Conservation (phyloP, 2,888 invertebrate species). For the Xanthorhoe spadicearia region DNA sequence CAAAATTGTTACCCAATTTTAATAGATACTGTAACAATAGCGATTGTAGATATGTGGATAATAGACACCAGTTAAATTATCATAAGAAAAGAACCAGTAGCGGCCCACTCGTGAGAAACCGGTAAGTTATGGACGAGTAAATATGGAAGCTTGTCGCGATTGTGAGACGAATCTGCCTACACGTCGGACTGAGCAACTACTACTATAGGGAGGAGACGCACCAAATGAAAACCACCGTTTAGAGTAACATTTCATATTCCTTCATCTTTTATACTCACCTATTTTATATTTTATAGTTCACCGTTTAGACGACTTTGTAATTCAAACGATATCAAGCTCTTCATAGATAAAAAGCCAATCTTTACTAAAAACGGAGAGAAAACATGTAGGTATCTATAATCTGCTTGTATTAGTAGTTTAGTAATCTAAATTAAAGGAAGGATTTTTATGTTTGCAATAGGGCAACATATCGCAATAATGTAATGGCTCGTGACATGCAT, state of each 20-base stretch:
- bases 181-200: constrained; percentile 44
- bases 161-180: constrained; percentile 79
- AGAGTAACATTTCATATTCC: background rate
- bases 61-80: constrained; percentile 65
- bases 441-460: too few species aligned
- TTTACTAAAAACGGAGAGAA: too few species aligned
- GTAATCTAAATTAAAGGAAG: too few species aligned
- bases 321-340: too few species aligned
- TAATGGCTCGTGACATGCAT: too few species aligned
- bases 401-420: too few species aligned
- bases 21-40: constrained; percentile 43
- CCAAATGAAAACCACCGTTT: background rate
- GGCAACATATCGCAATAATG: too few species aligned
- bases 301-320: too few species aligned
- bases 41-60: constrained; percentile 51
- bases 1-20: constrained; percentile 34
- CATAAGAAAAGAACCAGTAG: constrained; percentile 71
- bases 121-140: constrained; percentile 74
- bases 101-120: constrained; percentile 79
- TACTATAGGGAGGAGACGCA: background rate
- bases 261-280: background rate
- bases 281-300: background rate
- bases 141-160: constrained; percentile 81
- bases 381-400: too few species aligned
- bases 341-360: too few species aligned